Conservation (phyloP, 2,797 vertebrate genomes). For the Bufotes viridis region DNA sequence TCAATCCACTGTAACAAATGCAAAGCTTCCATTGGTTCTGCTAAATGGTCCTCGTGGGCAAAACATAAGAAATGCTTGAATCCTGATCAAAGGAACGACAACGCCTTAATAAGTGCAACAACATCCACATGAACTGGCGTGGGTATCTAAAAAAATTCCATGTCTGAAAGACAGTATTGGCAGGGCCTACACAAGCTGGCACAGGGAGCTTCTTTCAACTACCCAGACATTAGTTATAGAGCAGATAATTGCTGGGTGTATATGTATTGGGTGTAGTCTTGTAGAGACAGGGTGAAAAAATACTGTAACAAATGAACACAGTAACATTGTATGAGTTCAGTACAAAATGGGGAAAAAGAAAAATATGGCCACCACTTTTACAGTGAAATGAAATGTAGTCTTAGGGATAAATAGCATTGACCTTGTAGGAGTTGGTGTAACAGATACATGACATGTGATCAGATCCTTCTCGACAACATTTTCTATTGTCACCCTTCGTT, state of each 20-base stretch:
- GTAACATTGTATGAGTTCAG: background rate
- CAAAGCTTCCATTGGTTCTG: background rate
- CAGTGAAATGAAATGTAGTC: slow-evolving; percentile 32
- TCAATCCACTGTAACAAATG: background rate
- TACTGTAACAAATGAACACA: background rate
- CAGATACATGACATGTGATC: background rate
- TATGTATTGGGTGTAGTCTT: background rate
- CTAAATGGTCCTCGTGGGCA: background rate
- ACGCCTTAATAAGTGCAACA: slow-evolving; percentile 44
- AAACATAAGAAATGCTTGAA: background rate
- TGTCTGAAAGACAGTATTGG: background rate
- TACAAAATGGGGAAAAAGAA: background rate
- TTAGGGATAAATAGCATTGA: slow-evolving; percentile 15
- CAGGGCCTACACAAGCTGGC: background rate
- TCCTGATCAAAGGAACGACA: background rate
- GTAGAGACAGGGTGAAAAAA: background rate
- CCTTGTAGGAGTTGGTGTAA: background rate
- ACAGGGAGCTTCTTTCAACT: background rate
- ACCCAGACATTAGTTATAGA: slow-evolving; percentile 12
- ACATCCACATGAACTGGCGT: background rate
- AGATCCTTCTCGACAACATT: slow-evolving; percentile 11
- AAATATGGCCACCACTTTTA: background rate
- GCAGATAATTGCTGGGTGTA: background rate
- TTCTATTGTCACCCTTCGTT: background rate
- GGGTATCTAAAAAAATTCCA: background rate